A percentile compares a stretch with the other conserved stretches of the same genome.
These are phyloP conservation scores for Elephantulus edwardii DNA, from an alignment of 2,113 vertebrate species.

Conservation along the genomic window DNA sequence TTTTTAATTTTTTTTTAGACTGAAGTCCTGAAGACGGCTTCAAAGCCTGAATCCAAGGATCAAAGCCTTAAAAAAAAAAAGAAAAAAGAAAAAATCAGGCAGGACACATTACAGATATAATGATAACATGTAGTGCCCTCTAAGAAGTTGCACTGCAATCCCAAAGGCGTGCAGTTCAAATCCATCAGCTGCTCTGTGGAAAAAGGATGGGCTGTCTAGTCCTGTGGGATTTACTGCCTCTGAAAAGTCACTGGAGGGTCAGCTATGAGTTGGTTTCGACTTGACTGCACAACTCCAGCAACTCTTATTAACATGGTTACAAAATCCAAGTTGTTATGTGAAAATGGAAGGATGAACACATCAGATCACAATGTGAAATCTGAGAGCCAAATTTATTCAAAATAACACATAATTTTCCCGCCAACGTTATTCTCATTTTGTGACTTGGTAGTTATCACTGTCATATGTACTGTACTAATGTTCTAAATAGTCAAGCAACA, in stretches of 20 bases:
- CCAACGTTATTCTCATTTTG: background rate
- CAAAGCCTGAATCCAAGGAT: background rate
- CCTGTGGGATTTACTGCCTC: too few relatives aligned
- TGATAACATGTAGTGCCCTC: background rate
- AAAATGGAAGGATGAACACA: background rate
- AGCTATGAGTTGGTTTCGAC: too few relatives aligned
- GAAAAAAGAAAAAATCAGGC: background rate
- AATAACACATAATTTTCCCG: too few relatives aligned
- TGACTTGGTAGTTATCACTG: background rate
- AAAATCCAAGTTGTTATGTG: background rate
- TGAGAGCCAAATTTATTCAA: too few relatives aligned
- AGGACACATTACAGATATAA: background rate
- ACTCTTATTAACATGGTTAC: background rate
- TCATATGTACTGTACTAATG: background rate
- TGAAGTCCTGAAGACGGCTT: background rate
- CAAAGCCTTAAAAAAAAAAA: background rate
- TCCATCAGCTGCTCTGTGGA: too few relatives aligned
- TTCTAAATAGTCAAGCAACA: background rate
- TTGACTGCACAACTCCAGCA: too few relatives aligned
- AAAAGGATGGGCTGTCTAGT: too few relatives aligned
- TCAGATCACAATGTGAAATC: too few relatives aligned
- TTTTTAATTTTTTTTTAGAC: background rate
- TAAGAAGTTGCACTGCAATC: background rate
- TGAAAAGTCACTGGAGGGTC: too few relatives aligned
- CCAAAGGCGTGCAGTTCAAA: too few relatives aligned